These are phyloP conservation scores for Hydroisotoma schaefferi DNA, from an alignment of 2,888 invertebrate species.

Conservation along the genomic window DNA sequence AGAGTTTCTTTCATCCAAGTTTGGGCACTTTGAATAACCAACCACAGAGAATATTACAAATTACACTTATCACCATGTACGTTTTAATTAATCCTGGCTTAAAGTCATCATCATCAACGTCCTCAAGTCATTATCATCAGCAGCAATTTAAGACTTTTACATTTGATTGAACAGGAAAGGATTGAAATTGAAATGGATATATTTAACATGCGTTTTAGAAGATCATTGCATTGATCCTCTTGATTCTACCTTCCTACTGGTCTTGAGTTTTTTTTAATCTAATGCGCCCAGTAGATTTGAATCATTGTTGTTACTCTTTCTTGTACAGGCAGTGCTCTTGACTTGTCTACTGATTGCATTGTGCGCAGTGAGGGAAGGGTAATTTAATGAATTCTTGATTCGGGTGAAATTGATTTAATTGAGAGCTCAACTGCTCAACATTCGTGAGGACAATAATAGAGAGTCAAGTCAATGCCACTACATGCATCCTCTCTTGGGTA, in stretches of 20 bases:
- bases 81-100: background rate
- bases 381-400: conserved; percentile 9
- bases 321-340: too few species aligned
- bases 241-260: background rate
- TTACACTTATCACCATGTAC: background rate
- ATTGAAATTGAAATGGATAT: too few species aligned
- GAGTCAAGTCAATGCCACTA: conserved; percentile 1
- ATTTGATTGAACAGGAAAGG: background rate
- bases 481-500: background rate
- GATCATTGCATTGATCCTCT: background rate
- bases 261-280: background rate
- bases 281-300: too few species aligned
- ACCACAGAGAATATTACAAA: conserved; percentile 6
- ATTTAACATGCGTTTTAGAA: background rate
- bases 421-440: conserved; percentile 3
- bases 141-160: too few species aligned
- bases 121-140: background rate
- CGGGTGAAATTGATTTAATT: conserved; percentile 15
- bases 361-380: background rate
- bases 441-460: background rate
- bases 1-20: background rate
- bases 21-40: background rate
- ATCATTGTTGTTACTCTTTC: too few species aligned
- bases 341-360: too few species aligned
- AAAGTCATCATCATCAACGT: too few species aligned